phyloP scores from a whole-genome alignment of 2,888 invertebrate species.

The Rotaria magnacalcarata region DNA sequence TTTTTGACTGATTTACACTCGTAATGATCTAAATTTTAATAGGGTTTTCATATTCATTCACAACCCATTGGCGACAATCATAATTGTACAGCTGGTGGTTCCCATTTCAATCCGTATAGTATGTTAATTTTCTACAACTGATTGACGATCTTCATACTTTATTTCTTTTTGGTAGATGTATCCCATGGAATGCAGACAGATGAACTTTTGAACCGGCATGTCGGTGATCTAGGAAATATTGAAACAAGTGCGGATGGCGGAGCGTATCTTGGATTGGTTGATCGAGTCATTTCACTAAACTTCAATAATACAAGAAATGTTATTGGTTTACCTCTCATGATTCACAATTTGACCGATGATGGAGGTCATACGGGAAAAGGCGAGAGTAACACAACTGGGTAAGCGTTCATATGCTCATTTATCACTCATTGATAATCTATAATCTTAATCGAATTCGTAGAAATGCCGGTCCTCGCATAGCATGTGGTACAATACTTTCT shows the following conservation, averaged over 20 bases:
- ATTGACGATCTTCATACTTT: neutral
- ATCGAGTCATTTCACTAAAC: neutral
- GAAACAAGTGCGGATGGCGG: neutral
- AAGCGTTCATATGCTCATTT: neutral
- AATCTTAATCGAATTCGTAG: neutral
- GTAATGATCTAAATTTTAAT: neutral
- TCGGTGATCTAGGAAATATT: slow-evolving; percentile 7
- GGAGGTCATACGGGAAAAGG: slow-evolving; percentile 11
- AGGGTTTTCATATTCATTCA: slow-evolving; percentile 26
- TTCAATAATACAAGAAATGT: neutral
- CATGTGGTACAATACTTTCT: neutral
- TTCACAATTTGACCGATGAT: slow-evolving; percentile 19
- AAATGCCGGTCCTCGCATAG: slow-evolving; percentile 9
- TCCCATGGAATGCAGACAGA: neutral
- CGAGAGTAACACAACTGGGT: slow-evolving; percentile 8
- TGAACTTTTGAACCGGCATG: neutral
- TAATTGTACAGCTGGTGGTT: slow-evolving; percentile 29
- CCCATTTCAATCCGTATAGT: slow-evolving; percentile 16
- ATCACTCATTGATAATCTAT: neutral
- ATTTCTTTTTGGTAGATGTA: neutral
- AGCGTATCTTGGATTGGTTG: neutral
- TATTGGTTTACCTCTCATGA: neutral
- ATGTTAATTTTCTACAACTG: neutral
- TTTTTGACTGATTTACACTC: neutral
- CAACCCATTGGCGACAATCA: neutral